A percentile compares a stretch with the other conserved stretches of the same genome.
Evolutionary conservation across 2,797 vertebrate species (phyloP).

Genomic region (Anisognathus igniventris): DNA sequence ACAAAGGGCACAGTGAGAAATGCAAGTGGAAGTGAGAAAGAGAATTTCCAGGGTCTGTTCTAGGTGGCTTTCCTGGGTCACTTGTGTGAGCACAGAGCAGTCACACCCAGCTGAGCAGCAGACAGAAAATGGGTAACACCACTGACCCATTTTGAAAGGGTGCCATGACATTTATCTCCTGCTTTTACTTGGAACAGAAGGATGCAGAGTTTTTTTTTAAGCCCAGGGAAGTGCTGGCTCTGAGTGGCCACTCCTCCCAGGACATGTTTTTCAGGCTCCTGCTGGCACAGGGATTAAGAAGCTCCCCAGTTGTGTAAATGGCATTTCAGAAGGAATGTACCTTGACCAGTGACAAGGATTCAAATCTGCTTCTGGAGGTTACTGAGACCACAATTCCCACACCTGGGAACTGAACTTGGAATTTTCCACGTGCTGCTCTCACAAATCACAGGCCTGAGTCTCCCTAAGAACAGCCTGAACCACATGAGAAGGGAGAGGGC

Average conservation of each 20-base stretch:
- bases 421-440: background rate
- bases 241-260: background rate
- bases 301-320: background rate
- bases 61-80: background rate
- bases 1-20: background rate
- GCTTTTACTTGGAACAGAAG: background rate
- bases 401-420: background rate
- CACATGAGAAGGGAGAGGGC: rapidly evolving
- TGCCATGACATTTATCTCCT: background rate
- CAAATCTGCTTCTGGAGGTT: background rate
- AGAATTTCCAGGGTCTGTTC: background rate
- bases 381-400: background rate
- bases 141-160: background rate
- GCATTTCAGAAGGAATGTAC: background rate
- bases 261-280: background rate
- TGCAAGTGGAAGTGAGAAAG: background rate
- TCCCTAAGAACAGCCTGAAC: background rate
- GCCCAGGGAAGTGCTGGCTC: background rate
- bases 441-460: background rate
- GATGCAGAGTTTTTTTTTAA: background rate
- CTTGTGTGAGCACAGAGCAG: background rate
- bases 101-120: background rate
- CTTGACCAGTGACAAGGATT: background rate
- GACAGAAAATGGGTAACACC: background rate
- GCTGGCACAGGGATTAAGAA: background rate